Evolutionary conservation across 2,113 vertebrate species (phyloP).

Genomic region (Otis tarda): DNA sequence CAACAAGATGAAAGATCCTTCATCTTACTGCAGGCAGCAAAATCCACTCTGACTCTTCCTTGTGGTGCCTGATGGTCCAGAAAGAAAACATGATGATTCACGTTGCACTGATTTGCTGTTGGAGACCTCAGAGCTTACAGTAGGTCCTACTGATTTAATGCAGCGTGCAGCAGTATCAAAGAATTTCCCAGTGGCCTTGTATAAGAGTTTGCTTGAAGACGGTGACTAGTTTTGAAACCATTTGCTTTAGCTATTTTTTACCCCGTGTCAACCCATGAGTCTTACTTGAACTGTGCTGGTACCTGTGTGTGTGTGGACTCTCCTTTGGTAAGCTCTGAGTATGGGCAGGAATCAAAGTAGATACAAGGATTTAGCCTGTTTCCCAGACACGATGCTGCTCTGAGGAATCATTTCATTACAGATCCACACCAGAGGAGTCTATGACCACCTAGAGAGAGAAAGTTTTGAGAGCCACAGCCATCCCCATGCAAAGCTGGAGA

Average conservation of each 20-base stretch:
- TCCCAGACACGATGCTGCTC: neutral
- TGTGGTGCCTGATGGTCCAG: neutral
- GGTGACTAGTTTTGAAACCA: neutral
- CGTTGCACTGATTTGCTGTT: neutral
- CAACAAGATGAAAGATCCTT: constrained; percentile 14
- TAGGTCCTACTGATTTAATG: constrained; percentile 26
- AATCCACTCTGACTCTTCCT: neutral
- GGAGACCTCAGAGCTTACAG: neutral
- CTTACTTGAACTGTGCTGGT: neutral
- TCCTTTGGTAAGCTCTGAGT: neutral
- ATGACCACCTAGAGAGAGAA: neutral
- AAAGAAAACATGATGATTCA: constrained; percentile 37
- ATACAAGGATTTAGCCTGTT: neutral
- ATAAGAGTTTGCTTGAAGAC: neutral
- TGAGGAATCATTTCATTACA: neutral
- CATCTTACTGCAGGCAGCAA: neutral
- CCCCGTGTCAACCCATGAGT: neutral
- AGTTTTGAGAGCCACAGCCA: neutral
- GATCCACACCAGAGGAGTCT: neutral
- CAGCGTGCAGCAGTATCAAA: neutral
- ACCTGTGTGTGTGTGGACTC: neutral
- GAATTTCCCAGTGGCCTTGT: neutral
- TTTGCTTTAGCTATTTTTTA: neutral
- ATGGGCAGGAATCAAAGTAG: neutral
- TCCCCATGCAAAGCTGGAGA: neutral